Percentiles rank a stretch among this genome's conserved stretches.
phyloP scores from a whole-genome alignment of 1,140 invertebrate genomes.

The Nymphalis io region DNA sequence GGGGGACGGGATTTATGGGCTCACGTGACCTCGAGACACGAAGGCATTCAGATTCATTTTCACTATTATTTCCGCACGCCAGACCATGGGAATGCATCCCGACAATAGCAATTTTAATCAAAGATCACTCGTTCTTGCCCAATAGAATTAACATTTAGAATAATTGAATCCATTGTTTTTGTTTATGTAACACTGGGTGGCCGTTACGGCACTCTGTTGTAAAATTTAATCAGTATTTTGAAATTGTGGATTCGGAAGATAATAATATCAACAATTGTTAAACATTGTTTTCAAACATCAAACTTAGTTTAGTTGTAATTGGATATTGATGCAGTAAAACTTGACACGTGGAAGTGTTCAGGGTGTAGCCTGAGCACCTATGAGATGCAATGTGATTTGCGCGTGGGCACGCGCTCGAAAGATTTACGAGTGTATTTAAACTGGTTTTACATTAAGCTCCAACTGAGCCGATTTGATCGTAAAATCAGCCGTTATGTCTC shows the following conservation, averaged over 20 bases:
- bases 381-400: slow-evolving; percentile 56
- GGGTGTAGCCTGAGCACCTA: slow-evolving; percentile 31
- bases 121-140: slow-evolving; percentile 56
- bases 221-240: slow-evolving; percentile 26
- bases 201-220: slow-evolving; percentile 24
- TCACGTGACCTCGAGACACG: slow-evolving; percentile 71
- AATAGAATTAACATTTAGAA: slow-evolving; percentile 62
- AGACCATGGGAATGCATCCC: slow-evolving; percentile 61
- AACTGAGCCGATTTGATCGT: slow-evolving; percentile 72
- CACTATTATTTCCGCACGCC: slow-evolving; percentile 73
- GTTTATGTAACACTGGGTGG: slow-evolving; percentile 39
- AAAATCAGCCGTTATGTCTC: slow-evolving; percentile 66
- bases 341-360: slow-evolving; percentile 15
- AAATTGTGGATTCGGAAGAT: slow-evolving; percentile 16
- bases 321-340: slow-evolving; percentile 8
- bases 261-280: background rate
- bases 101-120: slow-evolving; percentile 65
- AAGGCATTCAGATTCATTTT: slow-evolving; percentile 69
- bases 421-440: slow-evolving; percentile 76
- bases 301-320: background rate
- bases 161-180: slow-evolving; percentile 62
- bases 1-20: slow-evolving; percentile 72
- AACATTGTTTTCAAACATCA: slow-evolving; percentile 1
- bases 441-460: slow-evolving; percentile 72
- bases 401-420: slow-evolving; percentile 64